phyloP scores from a whole-genome alignment of 2,113 vertebrate genomes.

The Anas platyrhynchos region DNA sequence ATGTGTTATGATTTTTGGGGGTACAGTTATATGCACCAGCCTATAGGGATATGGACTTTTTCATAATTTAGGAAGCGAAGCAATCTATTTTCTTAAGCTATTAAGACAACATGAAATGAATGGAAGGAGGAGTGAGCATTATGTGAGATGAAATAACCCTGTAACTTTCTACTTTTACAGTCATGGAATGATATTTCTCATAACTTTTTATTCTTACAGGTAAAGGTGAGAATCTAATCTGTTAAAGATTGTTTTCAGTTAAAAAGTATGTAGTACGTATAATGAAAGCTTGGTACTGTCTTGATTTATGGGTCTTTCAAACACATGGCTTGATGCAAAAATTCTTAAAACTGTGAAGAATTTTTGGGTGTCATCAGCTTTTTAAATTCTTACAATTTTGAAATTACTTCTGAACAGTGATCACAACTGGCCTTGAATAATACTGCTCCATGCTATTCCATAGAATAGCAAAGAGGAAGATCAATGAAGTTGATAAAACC shows the following conservation, averaged over 20 bases:
- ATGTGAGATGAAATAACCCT: background rate
- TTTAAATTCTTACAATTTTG: background rate
- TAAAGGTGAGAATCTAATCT: background rate
- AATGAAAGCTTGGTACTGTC: background rate
- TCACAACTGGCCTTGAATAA: background rate
- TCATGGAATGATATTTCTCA: background rate
- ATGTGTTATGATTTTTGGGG: background rate
- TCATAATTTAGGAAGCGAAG: background rate
- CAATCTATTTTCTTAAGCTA: background rate
- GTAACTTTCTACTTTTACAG: background rate
- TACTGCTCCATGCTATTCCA: background rate
- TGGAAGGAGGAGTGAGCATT: background rate
- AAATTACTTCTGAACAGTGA: background rate
- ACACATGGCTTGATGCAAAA: background rate
- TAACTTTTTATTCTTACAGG: background rate
- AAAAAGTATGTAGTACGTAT: background rate
- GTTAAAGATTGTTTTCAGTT: background rate
- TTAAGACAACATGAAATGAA: background rate
- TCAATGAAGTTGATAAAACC: background rate
- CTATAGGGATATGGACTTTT: background rate
- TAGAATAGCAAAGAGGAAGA: background rate
- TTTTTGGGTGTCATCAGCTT: background rate
- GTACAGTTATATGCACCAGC: background rate
- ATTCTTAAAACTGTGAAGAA: background rate
- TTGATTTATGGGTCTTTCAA: background rate